These are phyloP conservation scores for Egretta garzetta DNA, from an alignment of 2,113 vertebrate genomes.

Conservation along the genomic window DNA sequence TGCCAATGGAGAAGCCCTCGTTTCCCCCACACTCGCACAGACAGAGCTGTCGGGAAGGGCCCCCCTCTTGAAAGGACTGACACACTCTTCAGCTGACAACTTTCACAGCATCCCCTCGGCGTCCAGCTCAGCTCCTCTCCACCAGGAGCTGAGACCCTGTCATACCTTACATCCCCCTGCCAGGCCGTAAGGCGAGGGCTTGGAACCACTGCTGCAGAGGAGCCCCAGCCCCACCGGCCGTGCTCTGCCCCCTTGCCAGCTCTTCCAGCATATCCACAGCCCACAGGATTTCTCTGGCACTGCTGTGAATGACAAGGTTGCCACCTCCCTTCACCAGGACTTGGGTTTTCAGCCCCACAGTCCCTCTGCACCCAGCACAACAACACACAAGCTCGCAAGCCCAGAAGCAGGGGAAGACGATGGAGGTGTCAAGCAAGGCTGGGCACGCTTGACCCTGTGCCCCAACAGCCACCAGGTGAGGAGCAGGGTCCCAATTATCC, in stretches of 20 bases:
- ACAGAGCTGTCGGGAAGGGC: background rate
- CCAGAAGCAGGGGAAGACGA: background rate
- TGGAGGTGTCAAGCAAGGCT: background rate
- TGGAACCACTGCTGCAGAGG: background rate
- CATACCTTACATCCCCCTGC: accelerated
- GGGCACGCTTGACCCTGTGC: background rate
- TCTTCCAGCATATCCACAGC: background rate
- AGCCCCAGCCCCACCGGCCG: background rate
- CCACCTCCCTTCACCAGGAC: background rate
- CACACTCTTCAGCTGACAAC: background rate
- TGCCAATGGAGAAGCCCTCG: accelerated
- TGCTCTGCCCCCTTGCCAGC: background rate
- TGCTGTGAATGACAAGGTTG: background rate
- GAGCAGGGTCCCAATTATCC: accelerated
- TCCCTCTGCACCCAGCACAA: background rate
- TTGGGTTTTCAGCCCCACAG: background rate
- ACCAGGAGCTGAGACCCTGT: background rate
- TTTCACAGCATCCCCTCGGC: background rate
- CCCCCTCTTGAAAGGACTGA: accelerated
- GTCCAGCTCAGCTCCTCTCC: background rate
- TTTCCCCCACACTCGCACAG: background rate
- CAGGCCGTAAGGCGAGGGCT: background rate
- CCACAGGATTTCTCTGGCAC: background rate
- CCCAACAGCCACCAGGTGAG: accelerated
- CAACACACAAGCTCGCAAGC: background rate